Percentiles rank a stretch among this genome's conserved stretches.
Evolutionary conservation across 2,113 vertebrate genomes (phyloP).

Genomic region (Leptosomus discolor): DNA sequence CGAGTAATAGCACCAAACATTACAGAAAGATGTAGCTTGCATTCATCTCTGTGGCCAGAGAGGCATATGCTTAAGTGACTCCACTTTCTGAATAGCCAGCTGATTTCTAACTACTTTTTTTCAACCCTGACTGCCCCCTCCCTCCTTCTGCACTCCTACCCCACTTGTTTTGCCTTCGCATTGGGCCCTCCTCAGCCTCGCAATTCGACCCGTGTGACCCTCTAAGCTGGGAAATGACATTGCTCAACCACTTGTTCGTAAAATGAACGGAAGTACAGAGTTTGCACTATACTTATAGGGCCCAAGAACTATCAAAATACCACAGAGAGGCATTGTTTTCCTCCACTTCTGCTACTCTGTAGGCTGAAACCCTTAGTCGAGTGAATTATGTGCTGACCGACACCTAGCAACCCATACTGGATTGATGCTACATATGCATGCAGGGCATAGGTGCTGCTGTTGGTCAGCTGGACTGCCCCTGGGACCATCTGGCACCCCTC

Average conservation of each 20-base stretch:
- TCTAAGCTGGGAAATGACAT: not conserved
- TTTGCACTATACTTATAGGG: not conserved
- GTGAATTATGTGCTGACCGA: slow-evolving; percentile 40
- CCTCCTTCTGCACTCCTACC: not conserved
- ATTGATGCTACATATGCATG: not conserved
- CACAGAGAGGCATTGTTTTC: slow-evolving; percentile 13
- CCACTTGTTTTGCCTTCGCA: not conserved
- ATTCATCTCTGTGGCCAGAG: not conserved
- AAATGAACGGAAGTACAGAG: not conserved
- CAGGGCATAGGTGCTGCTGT: slow-evolving; percentile 40
- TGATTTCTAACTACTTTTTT: not conserved
- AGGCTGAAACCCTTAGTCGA: not conserved
- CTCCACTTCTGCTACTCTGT: not conserved
- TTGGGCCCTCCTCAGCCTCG: not conserved
- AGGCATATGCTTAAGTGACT: not conserved
- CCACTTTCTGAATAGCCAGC: not conserved
- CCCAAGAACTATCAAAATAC: not conserved
- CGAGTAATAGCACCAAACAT: not conserved
- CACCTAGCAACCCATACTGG: not conserved
- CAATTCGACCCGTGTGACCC: not conserved
- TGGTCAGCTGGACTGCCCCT: slow-evolving; percentile 44
- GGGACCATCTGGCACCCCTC: slow-evolving; percentile 34
- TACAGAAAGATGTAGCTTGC: not conserved
- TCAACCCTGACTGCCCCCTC: not conserved
- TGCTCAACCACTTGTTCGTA: not conserved